These are phyloP conservation scores for Lordiphosa collinella DNA, from an alignment of 1,140 invertebrate species.

Conservation along the genomic window DNA sequence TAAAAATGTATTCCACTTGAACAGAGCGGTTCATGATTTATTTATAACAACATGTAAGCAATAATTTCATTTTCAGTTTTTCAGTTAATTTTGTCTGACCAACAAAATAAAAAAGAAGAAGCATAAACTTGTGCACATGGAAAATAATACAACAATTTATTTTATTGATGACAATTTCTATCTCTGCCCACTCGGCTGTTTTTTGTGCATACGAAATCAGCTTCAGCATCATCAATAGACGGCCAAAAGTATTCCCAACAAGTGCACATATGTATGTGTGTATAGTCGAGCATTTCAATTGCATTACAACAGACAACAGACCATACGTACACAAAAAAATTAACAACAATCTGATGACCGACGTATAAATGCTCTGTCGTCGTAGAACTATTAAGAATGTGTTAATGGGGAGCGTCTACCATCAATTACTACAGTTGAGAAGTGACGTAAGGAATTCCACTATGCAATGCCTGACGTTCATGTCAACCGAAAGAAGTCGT, in stretches of 20 bases:
- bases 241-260: slow-evolving; percentile 22
- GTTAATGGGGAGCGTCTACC: no score
- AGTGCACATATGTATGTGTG: slow-evolving; percentile 11
- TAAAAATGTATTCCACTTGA: no score
- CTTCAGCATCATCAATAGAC: slow-evolving; percentile 19
- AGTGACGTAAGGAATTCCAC: no score
- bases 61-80: slow-evolving; percentile 36
- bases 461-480: no score
- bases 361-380: no score
- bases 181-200: slow-evolving; percentile 34
- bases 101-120: neutral
- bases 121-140: slow-evolving; percentile 10
- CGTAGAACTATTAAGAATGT: no score
- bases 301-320: slow-evolving; percentile 31
- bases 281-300: slow-evolving; percentile 38
- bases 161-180: slow-evolving; percentile 61
- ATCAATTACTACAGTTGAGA: no score
- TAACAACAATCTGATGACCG: neutral
- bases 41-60: slow-evolving; percentile 14
- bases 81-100: slow-evolving; percentile 23
- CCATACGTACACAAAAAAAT: slow-evolving; percentile 8
- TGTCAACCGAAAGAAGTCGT: no score
- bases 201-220: slow-evolving; percentile 60
- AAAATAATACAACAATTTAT: slow-evolving; percentile 48
- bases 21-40: neutral